phyloP scores from a whole-genome alignment of 2,113 vertebrate species.

The Gracilinanus agilis region DNA sequence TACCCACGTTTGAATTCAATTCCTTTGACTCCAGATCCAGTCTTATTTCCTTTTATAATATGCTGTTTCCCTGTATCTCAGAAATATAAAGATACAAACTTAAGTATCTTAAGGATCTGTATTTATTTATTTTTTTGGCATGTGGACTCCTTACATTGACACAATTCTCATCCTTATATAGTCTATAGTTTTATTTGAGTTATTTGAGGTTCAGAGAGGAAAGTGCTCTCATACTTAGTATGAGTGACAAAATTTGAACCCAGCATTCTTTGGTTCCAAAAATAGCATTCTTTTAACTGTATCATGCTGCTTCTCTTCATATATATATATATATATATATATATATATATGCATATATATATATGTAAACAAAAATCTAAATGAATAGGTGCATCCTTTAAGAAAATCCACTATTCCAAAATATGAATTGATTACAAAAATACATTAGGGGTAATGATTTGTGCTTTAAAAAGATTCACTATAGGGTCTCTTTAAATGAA shows the following conservation, averaged over 20 bases:
- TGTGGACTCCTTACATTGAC: background rate
- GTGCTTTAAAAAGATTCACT: slow-evolving; percentile 19
- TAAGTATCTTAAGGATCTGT: background rate
- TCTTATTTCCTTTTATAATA: background rate
- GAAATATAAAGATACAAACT: background rate
- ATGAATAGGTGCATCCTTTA: background rate
- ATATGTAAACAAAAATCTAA: slow-evolving; percentile 10
- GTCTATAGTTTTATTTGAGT: background rate
- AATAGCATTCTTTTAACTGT: background rate
- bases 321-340: slow-evolving; percentile 6
- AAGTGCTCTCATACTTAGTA: background rate
- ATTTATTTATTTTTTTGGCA: background rate
- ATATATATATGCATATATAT: background rate
- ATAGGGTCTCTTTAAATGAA: slow-evolving; percentile 45
- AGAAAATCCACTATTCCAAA: slow-evolving; percentile 36
- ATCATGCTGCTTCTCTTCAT: background rate
- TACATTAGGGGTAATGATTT: slow-evolving; percentile 16
- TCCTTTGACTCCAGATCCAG: background rate
- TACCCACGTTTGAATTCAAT: background rate
- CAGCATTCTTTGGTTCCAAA: background rate
- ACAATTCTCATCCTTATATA: background rate
- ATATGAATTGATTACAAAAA: slow-evolving; percentile 13
- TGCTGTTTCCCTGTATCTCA: background rate
- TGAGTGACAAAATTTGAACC: background rate
- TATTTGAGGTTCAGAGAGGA: background rate